Base-by-base conservation (phyloP, 2,888 invertebrate species). In the Phania funesta region DNA sequence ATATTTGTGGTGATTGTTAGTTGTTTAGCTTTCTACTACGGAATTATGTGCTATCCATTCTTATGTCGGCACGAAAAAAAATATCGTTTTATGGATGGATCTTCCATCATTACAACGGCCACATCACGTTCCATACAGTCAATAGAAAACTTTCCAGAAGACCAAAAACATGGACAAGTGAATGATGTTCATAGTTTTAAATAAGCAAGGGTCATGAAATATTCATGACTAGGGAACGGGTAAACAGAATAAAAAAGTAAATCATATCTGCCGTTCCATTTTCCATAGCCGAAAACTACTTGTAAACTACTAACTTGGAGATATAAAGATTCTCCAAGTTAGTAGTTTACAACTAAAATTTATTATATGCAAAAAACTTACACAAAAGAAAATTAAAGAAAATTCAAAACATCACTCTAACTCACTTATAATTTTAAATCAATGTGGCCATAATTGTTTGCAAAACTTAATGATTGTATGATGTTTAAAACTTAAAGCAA, bases 1-100 rank as follows among this genome's bases (percentile, higher is more conserved):
- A 89, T 90, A 65, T 89, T 90, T 41, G 86, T 85, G 3, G 87
- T 89, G 7, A 90, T 90, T 65, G 84, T 90, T 16, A 56, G 87
- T 18, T 88, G 88, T 18, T 84, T 90, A 35, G 92, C 92, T 0
- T 91, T 93, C 46, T 94, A 95, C 86, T 95, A 94, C 86, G 92
- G 93, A 81, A 92, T 93, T 32, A 92, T 94, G 85, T 94, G 94
- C 85, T 94, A 94, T 88, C 94, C 94, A 29, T 92, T 93, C 58
- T 87, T 94, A 56, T 94, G 94, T 71, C 87, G 88, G 56, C 87
- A 88, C 26, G 91, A 91, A 64, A 88, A 89, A 50, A 91, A 89
- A 70, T 91, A 91, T 81, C 88, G 88, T 38, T 90, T 90, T 62
- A 90, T 91, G 91, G 90, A 90, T 81, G 89, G 88, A 1, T 90